Evolutionary conservation across 2,888 invertebrate species (phyloP).

Genomic region (Tenthredo livida): DNA sequence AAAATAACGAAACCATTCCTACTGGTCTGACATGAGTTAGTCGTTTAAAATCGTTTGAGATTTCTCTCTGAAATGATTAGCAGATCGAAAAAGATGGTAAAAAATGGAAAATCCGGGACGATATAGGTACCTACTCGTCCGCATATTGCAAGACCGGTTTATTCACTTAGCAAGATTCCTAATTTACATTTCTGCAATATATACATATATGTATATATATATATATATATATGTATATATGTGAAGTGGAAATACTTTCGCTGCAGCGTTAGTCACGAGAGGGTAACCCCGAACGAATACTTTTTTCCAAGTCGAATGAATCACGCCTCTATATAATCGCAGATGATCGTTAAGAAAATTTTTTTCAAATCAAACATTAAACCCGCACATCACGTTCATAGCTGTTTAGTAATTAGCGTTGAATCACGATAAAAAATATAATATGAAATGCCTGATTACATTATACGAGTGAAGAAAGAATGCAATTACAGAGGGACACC

Average conservation of each 20-base stretch:
- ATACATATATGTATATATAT: too few relatives aligned
- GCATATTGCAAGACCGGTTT: constrained; percentile 8
- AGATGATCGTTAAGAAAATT: neutral
- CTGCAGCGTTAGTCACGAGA: constrained; percentile 35
- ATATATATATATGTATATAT: neutral
- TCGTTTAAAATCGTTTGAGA: neutral
- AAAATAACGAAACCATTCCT: neutral
- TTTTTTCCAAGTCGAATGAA: neutral
- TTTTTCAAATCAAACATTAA: neutral
- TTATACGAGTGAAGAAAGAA: neutral
- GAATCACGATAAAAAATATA: neutral
- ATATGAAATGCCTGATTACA: neutral
- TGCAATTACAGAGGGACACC: neutral
- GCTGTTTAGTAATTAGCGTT: neutral
- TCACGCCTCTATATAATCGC: neutral
- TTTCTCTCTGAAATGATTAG: neutral
- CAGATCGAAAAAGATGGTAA: neutral
- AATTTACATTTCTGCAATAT: constrained; percentile 1
- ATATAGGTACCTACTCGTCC: neutral
- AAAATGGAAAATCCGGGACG: neutral
- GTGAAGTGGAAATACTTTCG: neutral
- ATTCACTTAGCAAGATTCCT: neutral
- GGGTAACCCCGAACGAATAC: neutral
- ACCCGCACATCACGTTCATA: neutral
- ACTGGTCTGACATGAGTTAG: neutral